These are phyloP conservation scores for Drosophila atripex DNA, from an alignment of 2,888 invertebrate genomes.

Conservation along the genomic window DNA sequence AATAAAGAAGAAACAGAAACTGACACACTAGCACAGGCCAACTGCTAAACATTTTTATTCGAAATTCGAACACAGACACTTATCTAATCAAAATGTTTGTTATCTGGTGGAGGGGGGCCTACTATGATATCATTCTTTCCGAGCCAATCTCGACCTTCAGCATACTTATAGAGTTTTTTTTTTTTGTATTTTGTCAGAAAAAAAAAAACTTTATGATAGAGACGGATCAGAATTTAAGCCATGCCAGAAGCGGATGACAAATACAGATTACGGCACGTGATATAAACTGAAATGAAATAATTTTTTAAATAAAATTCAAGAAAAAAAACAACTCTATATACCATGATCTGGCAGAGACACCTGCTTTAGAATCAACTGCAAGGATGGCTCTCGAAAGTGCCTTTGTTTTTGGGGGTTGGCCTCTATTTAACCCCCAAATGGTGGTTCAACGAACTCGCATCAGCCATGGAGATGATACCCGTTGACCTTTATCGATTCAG, in stretches of 20 bases:
- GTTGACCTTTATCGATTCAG: conserved; percentile 37
- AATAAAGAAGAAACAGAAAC: too few species aligned
- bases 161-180: conserved; percentile 63
- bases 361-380: conserved; percentile 16
- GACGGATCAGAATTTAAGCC: conserved; percentile 27
- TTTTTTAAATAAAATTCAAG: neutral
- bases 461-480: conserved; percentile 31
- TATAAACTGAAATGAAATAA: conserved; percentile 10
- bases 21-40: conserved; percentile 5
- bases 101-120: conserved; percentile 53
- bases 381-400: conserved; percentile 8
- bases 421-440: conserved; percentile 31
- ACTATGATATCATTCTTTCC: conserved; percentile 67
- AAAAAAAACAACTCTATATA: neutral
- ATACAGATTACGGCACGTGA: conserved; percentile 40
- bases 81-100: conserved; percentile 71
- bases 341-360: conserved; percentile 4
- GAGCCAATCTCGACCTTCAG: conserved; percentile 65
- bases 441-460: conserved; percentile 39
- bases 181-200: conserved; percentile 15
- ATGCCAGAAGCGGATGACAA: too few species aligned
- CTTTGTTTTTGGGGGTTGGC: conserved; percentile 31
- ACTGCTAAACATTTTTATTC: conserved; percentile 34
- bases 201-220: conserved; percentile 22
- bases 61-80: conserved; percentile 35